Percentiles rank a stretch among this genome's conserved stretches.
phyloP scores from a whole-genome alignment of 92 coral and sea anemone genomes.

The Porites cylindrica region DNA sequence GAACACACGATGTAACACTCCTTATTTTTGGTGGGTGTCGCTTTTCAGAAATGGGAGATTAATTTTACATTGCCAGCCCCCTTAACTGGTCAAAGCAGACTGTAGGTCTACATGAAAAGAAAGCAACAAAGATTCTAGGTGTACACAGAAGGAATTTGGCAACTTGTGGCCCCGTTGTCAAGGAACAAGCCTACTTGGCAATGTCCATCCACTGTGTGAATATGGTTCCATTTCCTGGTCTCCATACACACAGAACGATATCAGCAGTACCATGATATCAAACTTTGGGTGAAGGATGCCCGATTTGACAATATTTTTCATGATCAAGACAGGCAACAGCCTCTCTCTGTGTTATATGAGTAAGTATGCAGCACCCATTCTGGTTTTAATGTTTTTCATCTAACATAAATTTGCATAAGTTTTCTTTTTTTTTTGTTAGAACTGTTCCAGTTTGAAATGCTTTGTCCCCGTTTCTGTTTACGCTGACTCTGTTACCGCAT shows the following conservation, averaged over 20 bases:
- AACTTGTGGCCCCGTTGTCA: background rate
- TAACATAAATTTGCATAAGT: background rate
- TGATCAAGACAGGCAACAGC: conserved; percentile 1
- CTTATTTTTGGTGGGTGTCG: background rate
- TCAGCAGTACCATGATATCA: background rate
- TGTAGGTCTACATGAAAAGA: conserved; percentile 18
- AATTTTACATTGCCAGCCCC: conserved; percentile 5
- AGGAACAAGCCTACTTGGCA: background rate
- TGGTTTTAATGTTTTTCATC: background rate
- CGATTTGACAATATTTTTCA: background rate
- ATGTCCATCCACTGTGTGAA: no score
- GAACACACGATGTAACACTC: background rate
- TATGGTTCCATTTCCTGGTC: no score
- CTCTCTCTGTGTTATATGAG: background rate
- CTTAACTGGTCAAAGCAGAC: conserved; percentile 25
- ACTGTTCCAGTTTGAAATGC: no score
- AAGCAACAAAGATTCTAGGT: conserved; percentile 9
- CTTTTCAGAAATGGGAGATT: conserved; percentile 1
- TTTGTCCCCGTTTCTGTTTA: background rate
- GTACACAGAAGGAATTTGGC: conserved; percentile 25
- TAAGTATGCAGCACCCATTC: background rate
- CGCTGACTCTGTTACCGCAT: background rate
- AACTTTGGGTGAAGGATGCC: conserved; percentile 1
- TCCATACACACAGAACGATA: no score
- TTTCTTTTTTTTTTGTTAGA: background rate